Evolutionary conservation across 92 coral and sea anemone species (phyloP).

Genomic region (Porites lobata): DNA sequence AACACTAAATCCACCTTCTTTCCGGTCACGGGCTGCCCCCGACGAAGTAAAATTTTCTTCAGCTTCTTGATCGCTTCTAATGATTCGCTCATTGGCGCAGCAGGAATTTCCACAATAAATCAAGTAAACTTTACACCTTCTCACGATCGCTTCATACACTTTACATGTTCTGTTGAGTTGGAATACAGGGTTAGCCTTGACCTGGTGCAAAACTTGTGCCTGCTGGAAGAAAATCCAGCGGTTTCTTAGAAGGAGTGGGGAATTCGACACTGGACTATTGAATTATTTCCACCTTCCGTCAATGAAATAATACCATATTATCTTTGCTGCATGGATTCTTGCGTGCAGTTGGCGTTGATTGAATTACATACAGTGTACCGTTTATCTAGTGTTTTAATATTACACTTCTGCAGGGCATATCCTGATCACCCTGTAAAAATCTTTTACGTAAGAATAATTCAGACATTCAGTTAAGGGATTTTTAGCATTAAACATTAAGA

Average conservation of each 20-base stretch:
- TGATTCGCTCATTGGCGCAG: constrained; percentile 17
- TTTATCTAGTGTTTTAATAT: background rate
- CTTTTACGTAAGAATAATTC: constrained; percentile 5
- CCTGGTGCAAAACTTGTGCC: constrained; percentile 6
- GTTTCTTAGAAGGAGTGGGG: too few species aligned
- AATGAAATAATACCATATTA: constrained; percentile 4
- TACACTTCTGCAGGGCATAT: background rate
- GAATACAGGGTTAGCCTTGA: constrained; percentile 33
- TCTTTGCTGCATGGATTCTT: background rate
- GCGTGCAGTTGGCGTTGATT: background rate
- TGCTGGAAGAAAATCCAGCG: too few species aligned
- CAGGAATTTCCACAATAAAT: constrained; percentile 21
- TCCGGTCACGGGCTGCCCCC: constrained; percentile 65
- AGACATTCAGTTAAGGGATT: background rate
- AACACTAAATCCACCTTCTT: constrained; percentile 56
- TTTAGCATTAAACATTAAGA: constrained; percentile 15
- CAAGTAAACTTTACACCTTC: background rate
- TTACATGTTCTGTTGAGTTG: constrained; percentile 5
- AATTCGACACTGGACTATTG: too few species aligned
- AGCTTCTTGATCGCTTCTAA: constrained; percentile 47
- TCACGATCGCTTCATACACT: background rate
- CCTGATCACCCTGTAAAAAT: constrained; percentile 8
- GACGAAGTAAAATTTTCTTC: constrained; percentile 46
- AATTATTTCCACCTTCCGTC: background rate
- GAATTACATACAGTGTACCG: background rate